Base-by-base conservation (phyloP, 2,888 invertebrate species). In the Anthophora plumipes region DNA sequence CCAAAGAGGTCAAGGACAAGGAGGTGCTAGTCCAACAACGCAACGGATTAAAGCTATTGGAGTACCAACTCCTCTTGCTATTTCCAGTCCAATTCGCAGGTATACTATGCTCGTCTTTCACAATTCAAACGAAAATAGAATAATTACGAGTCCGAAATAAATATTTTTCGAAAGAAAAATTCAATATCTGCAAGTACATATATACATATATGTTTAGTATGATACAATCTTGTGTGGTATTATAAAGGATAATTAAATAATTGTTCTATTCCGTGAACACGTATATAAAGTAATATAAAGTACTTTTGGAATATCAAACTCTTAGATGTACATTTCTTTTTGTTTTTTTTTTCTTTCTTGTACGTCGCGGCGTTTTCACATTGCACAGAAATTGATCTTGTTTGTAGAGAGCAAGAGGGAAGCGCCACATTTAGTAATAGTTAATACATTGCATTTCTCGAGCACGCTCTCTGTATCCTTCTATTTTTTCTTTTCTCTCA, bases 81-180 rank as follows among this genome's bases (percentile, higher is more conserved):
- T 97, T 95, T 97, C 96, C 94, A 97, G 97, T 94, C 97, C 97
- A 79, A 97, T 97, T 89, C 95, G 97, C 95, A 97, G 97, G 97
- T 97, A 95, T 43, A 71, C 70, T 71, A 69, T 71, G n/a, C 55
- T 69, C 11, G 17, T 54, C 0, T 54, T 9, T 43, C 25, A 31
- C 41, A 59, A 43, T 31, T 17, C 6, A 37, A 66, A 61, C 52
- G 17, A 73, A 72, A 63, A 68, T 31, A 73, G 54, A 68, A 70
- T 43, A 70, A 69, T 59, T 72, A 70, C 70, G 57, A 50, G 52
- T 52, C 55, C 46, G 46, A 68, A 37, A 6, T 76, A 25, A 39
- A 72, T 61, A 46, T 75, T 69, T 66, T 17, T 55, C 20, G 17
- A 52, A 37, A 59, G 41, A 75, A 71, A 41, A 31, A 54, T 43